Conservation (phyloP, 2,113 vertebrate genomes). For the Spea bombifrons region DNA sequence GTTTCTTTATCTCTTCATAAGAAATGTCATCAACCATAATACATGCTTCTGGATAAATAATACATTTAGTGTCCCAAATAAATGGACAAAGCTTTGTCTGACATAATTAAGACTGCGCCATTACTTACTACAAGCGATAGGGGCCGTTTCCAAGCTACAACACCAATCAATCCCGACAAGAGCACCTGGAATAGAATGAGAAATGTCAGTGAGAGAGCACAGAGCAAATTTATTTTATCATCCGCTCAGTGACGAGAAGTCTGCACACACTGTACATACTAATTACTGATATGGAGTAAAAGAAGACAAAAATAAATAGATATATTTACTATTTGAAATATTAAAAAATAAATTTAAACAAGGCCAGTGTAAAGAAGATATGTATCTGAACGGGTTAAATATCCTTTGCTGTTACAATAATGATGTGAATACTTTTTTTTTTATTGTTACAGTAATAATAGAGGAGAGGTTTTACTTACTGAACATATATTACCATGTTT, state of each 20-base stretch:
- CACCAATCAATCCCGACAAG: constrained; percentile 90
- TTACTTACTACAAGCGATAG: constrained; percentile 94
- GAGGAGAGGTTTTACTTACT: no score
- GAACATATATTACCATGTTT: no score
- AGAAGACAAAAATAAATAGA: no score
- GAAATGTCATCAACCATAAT: not conserved
- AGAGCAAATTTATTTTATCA: not conserved
- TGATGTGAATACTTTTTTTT: no score
- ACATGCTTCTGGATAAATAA: not conserved
- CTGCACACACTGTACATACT: not conserved
- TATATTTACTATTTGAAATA: no score
- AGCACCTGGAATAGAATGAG: constrained; percentile 77
- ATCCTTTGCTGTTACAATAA: no score
- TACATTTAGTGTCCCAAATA: constrained; percentile 8
- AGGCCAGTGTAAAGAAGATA: no score
- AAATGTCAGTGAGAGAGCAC: constrained; percentile 36
- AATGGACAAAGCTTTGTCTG: not conserved
- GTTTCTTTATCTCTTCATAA: not conserved
- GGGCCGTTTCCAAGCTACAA: constrained; percentile 97
- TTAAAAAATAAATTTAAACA: no score
- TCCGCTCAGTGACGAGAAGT: not conserved
- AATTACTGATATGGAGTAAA: no score
- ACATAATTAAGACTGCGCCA: not conserved
- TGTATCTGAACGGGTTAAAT: no score
- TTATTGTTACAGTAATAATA: no score